A percentile compares a stretch with the other conserved stretches of the same genome.
Conservation (phyloP, 2,797 vertebrate species). For the Morelia viridis region DNA sequence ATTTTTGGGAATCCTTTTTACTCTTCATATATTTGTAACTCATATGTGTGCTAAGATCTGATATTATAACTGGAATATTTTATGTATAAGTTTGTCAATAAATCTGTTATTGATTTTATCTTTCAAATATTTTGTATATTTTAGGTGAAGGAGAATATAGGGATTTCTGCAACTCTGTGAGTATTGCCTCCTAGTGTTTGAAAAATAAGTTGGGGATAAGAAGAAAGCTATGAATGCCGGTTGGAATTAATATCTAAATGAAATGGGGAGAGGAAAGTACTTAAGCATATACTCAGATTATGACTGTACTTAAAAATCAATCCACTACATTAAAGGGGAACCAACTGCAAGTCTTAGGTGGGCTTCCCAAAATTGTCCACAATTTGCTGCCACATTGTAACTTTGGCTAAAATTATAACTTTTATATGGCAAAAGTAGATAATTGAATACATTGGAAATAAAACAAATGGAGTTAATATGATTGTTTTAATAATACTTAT, state of each 20-base stretch:
- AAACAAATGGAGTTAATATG: neutral
- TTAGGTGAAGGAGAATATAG: conserved; percentile 12
- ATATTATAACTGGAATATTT: neutral
- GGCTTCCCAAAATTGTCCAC: neutral
- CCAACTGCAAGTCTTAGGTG: neutral
- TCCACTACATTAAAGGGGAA: neutral
- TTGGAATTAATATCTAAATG: neutral
- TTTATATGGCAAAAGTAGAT: neutral
- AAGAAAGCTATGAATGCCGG: neutral
- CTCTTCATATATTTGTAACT: neutral
- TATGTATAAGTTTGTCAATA: neutral
- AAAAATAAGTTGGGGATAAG: neutral
- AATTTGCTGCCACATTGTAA: neutral
- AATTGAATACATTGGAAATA: neutral
- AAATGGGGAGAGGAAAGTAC: neutral
- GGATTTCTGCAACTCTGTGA: conserved; percentile 10
- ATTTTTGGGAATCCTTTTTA: neutral
- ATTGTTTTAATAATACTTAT: neutral
- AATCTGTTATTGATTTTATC: neutral
- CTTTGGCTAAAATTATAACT: neutral
- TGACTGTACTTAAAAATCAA: neutral
- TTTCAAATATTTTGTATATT: conserved; percentile 20
- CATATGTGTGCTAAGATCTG: neutral
- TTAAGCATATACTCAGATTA: neutral
- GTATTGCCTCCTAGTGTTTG: conserved; percentile 15